Evolutionary conservation across 2,797 vertebrate species (phyloP), one percentile per base, ranked within the genome.

Genomic region (Danio tinwini): DNA sequence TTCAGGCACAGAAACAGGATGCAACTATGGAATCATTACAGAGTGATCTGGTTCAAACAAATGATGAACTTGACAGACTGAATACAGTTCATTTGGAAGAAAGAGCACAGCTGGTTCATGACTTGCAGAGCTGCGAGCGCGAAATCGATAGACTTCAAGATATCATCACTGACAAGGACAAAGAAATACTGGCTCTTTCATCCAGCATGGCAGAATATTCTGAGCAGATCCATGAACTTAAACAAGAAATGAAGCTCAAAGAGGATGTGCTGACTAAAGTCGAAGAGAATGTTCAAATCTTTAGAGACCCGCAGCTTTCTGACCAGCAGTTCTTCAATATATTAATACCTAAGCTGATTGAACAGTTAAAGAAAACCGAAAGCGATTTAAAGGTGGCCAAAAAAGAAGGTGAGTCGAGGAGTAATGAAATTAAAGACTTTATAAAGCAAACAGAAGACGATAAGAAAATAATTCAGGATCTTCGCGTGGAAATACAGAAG

Each of bases 91-190:
- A 97, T 86, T 84, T 97, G 81, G 95, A 96, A 76, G 96, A 98
- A 75, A 92, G 96, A 80, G 94, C 95, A 7, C 95, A 96, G 21
- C 94, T 97, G 76, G 96, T 98, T 85, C 94, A 96, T 21, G 94
- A 96, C 81, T 93, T 98, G 0, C 96, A 98, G 80, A 93, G 93
- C 88, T 86, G 96, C n/a, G 96, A 98, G 87, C 92, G 96, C 73
- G 95, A 97, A 85, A 95, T 97, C 0, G 96, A 98, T 80, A 88
- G 87, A 63, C 93, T 98, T 0, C 96, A 92, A 87, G 96, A 98
- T 19, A 2, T 81, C 0, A 76, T 97, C 82, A 19, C 84, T 63
- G 96, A 97, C 63, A 96, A 94, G 84, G 96, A 97, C 74, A 95
- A 90, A 76, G 95, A 97, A 83, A 91, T 97, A 44, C 87, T 89